Base-by-base conservation (phyloP, 2,113 vertebrate species). In the Mystacornis crossleyi region DNA sequence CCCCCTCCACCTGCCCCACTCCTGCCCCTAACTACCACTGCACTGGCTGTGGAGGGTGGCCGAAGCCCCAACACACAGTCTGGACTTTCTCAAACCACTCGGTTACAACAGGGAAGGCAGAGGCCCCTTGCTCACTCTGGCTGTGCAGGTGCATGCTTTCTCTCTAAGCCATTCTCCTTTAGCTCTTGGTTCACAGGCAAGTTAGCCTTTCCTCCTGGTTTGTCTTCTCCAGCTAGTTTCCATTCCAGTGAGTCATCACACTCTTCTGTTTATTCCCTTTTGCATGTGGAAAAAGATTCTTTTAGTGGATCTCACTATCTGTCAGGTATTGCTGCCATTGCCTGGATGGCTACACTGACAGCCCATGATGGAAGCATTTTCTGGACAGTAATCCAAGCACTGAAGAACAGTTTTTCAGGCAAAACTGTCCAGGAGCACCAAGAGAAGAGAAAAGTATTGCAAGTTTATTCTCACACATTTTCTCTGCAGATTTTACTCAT, bases 61-160 rank as follows among this genome's bases (percentile, higher is more conserved):
- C 47, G 50, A 43, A 75, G n/a, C 33, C 36, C 20, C 33, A 54
- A 2, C 10, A 18, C 33, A 26, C 6, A 14, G 8, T 5, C 40
- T 73, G 54, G 50, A 14, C 40, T 26, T 84, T 26, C 33, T 69
- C n/a, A 74, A 58, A 33, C 42, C n/a, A 14, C n/a, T 13, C 8
- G 7, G 51, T 29, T 38, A 18, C 0, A 0, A 11, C 29, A 42
- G 25, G 15, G 40, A 69, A 67, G 48, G 36, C 0, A 3, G 36
- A 58, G 24, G 7, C 3, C 60, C 3, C 26, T 19, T 33, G 10
- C 36, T 81, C 2, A 0, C 45, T 53, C 71, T 55, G 14, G 3
- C 45, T 38, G 9, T 43, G 58, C 57, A 71, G 45, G 13, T 89
- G 6, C 0, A 0, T 43, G n/a, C 6, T 69, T 60, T 50, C 36